Evolutionary conservation across 1,140 invertebrate genomes (phyloP), one percentile per base, ranked within the genome.

Genomic region (Oscheius sp.): DNA sequence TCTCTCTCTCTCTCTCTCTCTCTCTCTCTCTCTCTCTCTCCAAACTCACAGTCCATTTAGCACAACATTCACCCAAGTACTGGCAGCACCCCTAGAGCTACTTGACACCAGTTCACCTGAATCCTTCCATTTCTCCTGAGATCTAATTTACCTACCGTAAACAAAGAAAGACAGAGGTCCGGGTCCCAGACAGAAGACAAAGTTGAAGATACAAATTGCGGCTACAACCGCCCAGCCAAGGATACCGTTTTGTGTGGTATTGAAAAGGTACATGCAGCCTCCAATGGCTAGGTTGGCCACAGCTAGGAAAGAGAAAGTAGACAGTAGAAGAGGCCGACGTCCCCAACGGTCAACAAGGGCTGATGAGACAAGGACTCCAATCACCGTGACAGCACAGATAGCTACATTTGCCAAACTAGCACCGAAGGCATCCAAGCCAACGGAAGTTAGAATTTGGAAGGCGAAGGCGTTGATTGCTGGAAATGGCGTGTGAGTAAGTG

Each of bases 141-240:
- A n/a, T n/a, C n/a, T n/a, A n/a, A n/a, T n/a, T n/a, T n/a, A n/a
- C n/a, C n/a, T 55, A 55, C 49, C 61, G 13, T 26, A 32, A 18
- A 63, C 20, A 26, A 63, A 63, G 61, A 63, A 26, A n/a, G 61
- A 63, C 31, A 63, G 31, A 7, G 61, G 61, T 15, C 61, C 61
- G 26, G 61, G 61, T 13, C 61, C 61, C 31, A 63, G 10, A 26
- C 32, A 34, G 36, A 63, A 34, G 32, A 63, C 61, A n/a, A 63
- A 63, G 31, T 63, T 63, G 36, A 63, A 63, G 31, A 38, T 13
- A 34, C 61, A 63, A 26, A 63, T 63, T 10, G 31, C 7, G 18
- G 26, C 61, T 7, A 63, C 36, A n/a, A 63, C 32, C 7, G 10
- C 7, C 32, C 32, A 36, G 61, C 61, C 61, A 1, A 63, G 18